Evolutionary conservation across 2,113 vertebrate species (phyloP).

Genomic region (Myxocyprinus asiaticus): DNA sequence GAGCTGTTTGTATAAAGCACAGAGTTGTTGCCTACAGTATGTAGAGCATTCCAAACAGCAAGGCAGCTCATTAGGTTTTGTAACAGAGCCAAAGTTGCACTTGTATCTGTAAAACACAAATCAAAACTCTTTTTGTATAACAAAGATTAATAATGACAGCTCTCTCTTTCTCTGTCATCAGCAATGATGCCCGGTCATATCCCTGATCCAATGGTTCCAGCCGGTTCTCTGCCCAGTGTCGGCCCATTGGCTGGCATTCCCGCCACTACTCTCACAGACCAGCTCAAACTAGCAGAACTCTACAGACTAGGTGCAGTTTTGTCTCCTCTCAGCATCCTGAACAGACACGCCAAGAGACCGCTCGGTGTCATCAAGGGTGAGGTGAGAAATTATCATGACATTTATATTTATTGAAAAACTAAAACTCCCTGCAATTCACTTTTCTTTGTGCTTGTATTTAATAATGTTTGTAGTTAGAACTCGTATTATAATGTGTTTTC

Average conservation of each 20-base stretch:
- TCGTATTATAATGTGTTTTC: background rate
- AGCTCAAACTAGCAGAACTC: conserved; percentile 89
- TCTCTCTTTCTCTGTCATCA: conserved; percentile 53
- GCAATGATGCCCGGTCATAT: conserved; percentile 99
- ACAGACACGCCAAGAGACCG: conserved; percentile 87
- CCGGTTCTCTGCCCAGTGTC: conserved; percentile 87
- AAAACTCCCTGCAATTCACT: no score
- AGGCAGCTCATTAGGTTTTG: no score
- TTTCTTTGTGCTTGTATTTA: no score
- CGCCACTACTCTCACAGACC: conserved; percentile 86
- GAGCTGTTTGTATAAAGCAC: no score
- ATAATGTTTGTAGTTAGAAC: no score
- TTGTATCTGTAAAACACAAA: background rate
- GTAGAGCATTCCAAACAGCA: no score
- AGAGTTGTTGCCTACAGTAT: no score
- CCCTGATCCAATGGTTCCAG: conserved; percentile 89
- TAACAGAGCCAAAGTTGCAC: background rate
- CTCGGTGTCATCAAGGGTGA: conserved; percentile 84
- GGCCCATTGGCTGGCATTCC: conserved; percentile 88
- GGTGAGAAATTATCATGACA: conserved; percentile 73
- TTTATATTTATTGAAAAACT: background rate
- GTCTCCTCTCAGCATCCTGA: conserved; percentile 83
- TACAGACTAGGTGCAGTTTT: conserved; percentile 88
- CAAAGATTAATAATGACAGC: background rate
- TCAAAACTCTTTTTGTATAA: no score